Conservation (phyloP, 2,113 vertebrate species). For the Thunnus maccoyii region DNA sequence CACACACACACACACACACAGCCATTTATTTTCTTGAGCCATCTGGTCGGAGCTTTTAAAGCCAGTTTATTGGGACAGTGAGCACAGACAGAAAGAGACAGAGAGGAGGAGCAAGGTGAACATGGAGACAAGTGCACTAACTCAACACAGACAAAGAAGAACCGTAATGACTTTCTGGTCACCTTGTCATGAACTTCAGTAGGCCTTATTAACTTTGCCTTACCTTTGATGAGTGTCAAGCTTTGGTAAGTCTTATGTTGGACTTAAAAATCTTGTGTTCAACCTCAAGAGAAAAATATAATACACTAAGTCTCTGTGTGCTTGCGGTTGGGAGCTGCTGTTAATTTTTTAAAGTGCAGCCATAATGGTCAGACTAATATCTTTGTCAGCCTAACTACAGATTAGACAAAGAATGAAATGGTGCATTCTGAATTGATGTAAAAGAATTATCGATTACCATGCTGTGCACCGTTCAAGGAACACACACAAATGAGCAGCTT, state of each 20-base stretch:
- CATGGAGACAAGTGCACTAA: conserved; percentile 40
- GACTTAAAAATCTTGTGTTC: conserved; percentile 8
- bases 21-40: conserved; percentile 61
- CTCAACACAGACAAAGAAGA: conserved; percentile 33
- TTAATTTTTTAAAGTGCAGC: conserved; percentile 55
- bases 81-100: conserved; percentile 32
- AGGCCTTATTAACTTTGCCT: background rate
- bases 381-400: conserved; percentile 38
- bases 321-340: background rate
- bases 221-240: background rate
- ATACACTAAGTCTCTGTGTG: background rate
- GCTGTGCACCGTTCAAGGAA: conserved; percentile 47
- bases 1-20: conserved; percentile 15
- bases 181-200: conserved; percentile 38
- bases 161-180: conserved; percentile 11
- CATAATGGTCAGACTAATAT: conserved; percentile 60
- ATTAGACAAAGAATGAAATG: conserved; percentile 56
- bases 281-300: conserved; percentile 6
- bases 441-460: conserved; percentile 67
- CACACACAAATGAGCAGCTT: conserved; percentile 71
- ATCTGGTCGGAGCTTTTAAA: conserved; percentile 72
- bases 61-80: conserved; percentile 57
- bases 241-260: conserved; percentile 16
- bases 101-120: conserved; percentile 48
- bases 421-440: conserved; percentile 60